Conservation (phyloP, 64 coral and sea anemone species). For the Astreopora myriophthalma region DNA sequence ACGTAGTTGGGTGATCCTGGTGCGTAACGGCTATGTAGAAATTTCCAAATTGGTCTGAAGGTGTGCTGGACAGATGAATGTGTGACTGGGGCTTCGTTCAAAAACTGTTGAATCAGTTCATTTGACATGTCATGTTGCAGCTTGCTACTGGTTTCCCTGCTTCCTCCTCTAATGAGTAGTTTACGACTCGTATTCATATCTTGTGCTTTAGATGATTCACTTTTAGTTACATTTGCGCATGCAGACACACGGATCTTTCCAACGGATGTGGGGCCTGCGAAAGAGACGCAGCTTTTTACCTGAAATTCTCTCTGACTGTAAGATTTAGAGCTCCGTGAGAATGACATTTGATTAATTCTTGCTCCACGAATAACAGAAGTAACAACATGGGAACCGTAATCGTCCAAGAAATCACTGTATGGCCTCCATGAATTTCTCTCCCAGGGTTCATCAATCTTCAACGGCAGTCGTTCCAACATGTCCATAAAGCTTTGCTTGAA, state of each 20-base stretch:
- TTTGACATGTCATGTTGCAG: not conserved
- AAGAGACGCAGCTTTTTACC: slow-evolving; percentile 28
- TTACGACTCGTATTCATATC: not conserved
- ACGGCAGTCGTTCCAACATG: too few relatives aligned
- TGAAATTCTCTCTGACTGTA: slow-evolving; percentile 62
- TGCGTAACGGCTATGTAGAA: slow-evolving; percentile 22
- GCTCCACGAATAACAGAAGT: slow-evolving; percentile 30
- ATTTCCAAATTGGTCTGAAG: slow-evolving; percentile 35
- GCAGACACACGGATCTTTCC: slow-evolving; percentile 9
- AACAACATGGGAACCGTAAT: slow-evolving; percentile 46
- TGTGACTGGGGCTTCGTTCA: slow-evolving; percentile 13
- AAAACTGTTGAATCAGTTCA: slow-evolving; percentile 39
- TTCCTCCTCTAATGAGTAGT: slow-evolving; percentile 45
- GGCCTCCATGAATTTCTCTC: too few relatives aligned
- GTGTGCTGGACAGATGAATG: slow-evolving; percentile 3
- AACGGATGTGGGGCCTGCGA: not conserved
- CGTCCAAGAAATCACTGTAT: too few relatives aligned
- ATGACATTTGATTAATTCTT: slow-evolving; percentile 33
- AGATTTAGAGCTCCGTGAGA: slow-evolving; percentile 4
- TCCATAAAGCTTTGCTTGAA: too few relatives aligned
- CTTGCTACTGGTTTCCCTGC: not conserved
- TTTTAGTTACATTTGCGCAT: not conserved
- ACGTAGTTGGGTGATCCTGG: not conserved
- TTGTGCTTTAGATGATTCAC: not conserved
- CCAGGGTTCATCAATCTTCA: too few relatives aligned